Percentiles rank a stretch among this genome's conserved stretches.
phyloP scores from a whole-genome alignment of 2,113 vertebrate species.

The Plectropomus leopardus region DNA sequence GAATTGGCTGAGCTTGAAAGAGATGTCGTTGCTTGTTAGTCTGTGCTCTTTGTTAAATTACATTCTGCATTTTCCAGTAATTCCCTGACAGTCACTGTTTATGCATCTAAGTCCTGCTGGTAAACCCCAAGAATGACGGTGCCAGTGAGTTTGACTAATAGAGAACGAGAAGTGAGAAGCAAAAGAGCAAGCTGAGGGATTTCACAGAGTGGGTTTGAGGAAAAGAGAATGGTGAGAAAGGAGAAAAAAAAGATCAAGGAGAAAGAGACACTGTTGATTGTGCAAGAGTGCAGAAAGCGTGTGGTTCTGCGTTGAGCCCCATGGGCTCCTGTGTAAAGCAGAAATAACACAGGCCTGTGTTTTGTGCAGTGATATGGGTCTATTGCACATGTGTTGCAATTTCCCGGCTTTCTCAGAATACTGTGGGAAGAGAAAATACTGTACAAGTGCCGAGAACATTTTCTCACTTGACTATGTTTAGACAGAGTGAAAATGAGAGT shows the following conservation, averaged over 20 bases:
- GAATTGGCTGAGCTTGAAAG: constrained; percentile 49
- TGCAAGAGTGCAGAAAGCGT: constrained; percentile 77
- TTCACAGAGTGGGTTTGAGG: constrained; percentile 48
- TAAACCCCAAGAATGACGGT: constrained; percentile 49
- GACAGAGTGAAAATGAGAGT: constrained; percentile 79
- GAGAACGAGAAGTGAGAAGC: constrained; percentile 59
- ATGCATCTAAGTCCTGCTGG: constrained; percentile 67
- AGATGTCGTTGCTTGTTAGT: constrained; percentile 10
- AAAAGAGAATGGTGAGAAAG: constrained; percentile 70
- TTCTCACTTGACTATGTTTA: constrained; percentile 80
- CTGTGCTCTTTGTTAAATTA: constrained; percentile 86
- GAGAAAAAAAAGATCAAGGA: constrained; percentile 71
- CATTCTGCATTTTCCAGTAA: constrained; percentile 87
- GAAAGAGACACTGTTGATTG: constrained; percentile 72
- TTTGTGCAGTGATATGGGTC: constrained; percentile 75
- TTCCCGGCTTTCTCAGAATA: constrained; percentile 78
- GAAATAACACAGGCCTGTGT: constrained; percentile 81
- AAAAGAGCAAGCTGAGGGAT: constrained; percentile 47
- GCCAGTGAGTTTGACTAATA: constrained; percentile 60
- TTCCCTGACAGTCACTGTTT: constrained; percentile 76
- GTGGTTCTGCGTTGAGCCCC: constrained; percentile 77
- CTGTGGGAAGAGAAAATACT: constrained; percentile 79
- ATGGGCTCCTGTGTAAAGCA: constrained; percentile 78
- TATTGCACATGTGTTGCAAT: constrained; percentile 82
- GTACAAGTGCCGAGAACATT: constrained; percentile 75